A percentile compares a stretch with the other conserved stretches of the same genome.
phyloP scores from a whole-genome alignment of 2,113 vertebrate genomes.

The Ctenomys sociabilis region DNA sequence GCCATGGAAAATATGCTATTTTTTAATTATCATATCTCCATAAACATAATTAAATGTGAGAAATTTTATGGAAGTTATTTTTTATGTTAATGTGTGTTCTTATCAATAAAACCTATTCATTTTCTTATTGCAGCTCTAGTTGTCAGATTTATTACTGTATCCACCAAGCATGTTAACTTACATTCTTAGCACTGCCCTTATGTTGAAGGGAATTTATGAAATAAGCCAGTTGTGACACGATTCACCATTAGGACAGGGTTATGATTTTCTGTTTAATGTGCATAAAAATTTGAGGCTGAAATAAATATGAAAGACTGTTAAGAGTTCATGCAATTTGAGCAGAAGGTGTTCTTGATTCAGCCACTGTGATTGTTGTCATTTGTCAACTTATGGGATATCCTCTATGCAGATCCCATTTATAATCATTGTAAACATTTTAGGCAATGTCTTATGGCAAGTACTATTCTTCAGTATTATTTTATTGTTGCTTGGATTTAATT shows the following conservation, averaged over 20 bases:
- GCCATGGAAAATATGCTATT: not conserved
- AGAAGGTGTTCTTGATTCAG: conserved; percentile 51
- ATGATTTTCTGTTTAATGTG: conserved; percentile 79
- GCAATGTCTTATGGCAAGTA: not conserved
- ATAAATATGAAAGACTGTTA: conserved; percentile 62
- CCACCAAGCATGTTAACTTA: conserved; percentile 13
- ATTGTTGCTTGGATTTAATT: conserved; percentile 5
- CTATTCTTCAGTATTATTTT: not conserved
- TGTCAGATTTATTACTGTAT: conserved; percentile 45
- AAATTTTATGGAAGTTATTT: not conserved
- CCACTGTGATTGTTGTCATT: not conserved
- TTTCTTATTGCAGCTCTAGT: conserved; percentile 25
- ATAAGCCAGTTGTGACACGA: conserved; percentile 71
- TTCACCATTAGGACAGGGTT: conserved; percentile 70
- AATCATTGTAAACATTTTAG: not conserved
- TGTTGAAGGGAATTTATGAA: conserved; percentile 62
- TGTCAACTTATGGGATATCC: not conserved
- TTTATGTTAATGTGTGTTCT: not conserved
- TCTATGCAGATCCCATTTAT: not conserved
- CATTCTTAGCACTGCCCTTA: conserved; percentile 61
- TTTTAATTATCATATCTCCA: not conserved
- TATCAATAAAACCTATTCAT: not conserved
- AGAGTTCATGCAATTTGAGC: conserved; percentile 51
- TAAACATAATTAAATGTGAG: not conserved
- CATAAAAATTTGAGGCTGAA: conserved; percentile 64